Base-by-base conservation (phyloP, 2,888 invertebrate species). In the Ametastegia equiseti region DNA sequence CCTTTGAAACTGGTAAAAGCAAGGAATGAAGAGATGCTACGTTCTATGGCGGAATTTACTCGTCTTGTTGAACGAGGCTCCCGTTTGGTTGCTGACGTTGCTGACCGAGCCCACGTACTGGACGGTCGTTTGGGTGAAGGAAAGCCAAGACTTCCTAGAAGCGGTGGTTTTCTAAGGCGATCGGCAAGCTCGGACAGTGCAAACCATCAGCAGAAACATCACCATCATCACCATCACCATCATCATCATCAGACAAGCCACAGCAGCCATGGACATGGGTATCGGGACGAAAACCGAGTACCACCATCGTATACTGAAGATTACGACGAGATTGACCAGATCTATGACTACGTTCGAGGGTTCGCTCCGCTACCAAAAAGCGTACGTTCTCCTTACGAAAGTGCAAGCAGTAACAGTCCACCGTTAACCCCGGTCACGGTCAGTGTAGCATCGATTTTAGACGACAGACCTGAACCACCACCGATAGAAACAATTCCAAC, bases 321-420 rank as follows among this genome's bases (percentile, higher is more conserved):
- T 88, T 98, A 98, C 92, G 97, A 98, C 87, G 98, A 98, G 92
- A 98, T 98, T 86, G 98, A 98, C 93, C 97, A 98, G 92, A 97
- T 98, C 85, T 98, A 98, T 91, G 98, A 98, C 90, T 98, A 98
- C 91, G 98, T 98, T 0, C 94, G 98, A 83, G 98, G 98, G 0
- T 96, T 98, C 86, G 98, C 98, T 77, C 97, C 97, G 1, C 93
- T 97, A 39, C 97, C 98, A 5, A 97, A 97, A 91, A 96, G 95
- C 88, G 94, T 96, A 33, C 94, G 95, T 87, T 94, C 95, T 0
- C 95, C 95, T 0, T 95, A 95, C 87, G 91, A 91, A 80, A 89
- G 86, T 57, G 85, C 42, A 87, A 89, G 71, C 85, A 86, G 47
- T 84, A 85, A 82, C 84, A 84, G 84, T 84, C 80, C 81, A 81